Conservation (phyloP, 2,888 invertebrate genomes). For the Tenthredo mesomela region DNA sequence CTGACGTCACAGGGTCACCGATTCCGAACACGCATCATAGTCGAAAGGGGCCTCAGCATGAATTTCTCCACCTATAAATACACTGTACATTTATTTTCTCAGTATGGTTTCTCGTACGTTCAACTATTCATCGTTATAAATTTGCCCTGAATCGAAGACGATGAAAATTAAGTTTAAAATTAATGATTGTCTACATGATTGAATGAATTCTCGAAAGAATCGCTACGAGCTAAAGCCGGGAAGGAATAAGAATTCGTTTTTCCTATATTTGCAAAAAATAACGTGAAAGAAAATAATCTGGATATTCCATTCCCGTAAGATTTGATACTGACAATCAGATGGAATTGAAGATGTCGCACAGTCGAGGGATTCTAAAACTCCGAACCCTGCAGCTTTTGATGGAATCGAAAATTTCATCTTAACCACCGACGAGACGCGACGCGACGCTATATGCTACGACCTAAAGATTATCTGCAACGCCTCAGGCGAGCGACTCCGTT, state of each 20-base stretch:
- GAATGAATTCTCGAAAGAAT: neutral
- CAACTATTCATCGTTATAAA: neutral
- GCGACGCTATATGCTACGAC: neutral
- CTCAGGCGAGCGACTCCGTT: slow-evolving; percentile 17
- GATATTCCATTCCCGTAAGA: neutral
- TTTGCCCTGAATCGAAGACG: neutral
- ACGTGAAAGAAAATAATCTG: neutral
- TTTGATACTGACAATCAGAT: slow-evolving; percentile 23
- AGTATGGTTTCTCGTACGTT: slow-evolving; percentile 17
- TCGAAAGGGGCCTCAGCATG: slow-evolving; percentile 19
- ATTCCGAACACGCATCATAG: slow-evolving; percentile 21
- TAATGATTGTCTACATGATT: neutral
- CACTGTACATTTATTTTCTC: neutral
- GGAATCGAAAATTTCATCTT: slow-evolving; percentile 43
- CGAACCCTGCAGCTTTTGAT: slow-evolving; percentile 6
- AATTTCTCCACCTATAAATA: slow-evolving; percentile 16
- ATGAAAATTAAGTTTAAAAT: neutral
- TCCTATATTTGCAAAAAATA: neutral
- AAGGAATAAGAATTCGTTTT: neutral
- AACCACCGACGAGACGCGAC: neutral
- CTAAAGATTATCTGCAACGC: slow-evolving; percentile 25
- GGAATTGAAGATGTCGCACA: neutral
- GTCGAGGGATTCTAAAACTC: slow-evolving; percentile 1
- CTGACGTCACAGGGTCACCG: neutral
- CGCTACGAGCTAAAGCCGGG: neutral